A percentile compares a stretch with the other conserved stretches of the same genome.
phyloP scores from a whole-genome alignment of 2,888 invertebrate genomes.

The Tortrix viridana region DNA sequence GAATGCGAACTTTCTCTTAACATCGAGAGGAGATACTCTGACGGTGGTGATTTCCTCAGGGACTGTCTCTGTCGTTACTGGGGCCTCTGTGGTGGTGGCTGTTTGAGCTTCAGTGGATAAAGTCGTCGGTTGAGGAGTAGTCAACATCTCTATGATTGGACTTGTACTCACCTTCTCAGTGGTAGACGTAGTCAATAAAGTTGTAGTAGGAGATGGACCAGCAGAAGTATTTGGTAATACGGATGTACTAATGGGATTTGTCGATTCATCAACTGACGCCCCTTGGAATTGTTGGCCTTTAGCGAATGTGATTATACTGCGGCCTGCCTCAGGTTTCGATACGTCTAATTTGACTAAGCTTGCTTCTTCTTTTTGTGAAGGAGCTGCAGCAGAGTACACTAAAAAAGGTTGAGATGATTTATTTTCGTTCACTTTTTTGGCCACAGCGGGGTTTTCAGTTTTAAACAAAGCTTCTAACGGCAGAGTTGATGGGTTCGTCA shows the following conservation, averaged over 20 bases:
- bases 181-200: slow-evolving; percentile 43
- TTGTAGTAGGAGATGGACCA: slow-evolving; percentile 49
- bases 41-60: slow-evolving; percentile 65
- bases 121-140: slow-evolving; percentile 47
- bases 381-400: slow-evolving; percentile 74
- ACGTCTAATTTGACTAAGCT: slow-evolving; percentile 66
- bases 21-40: slow-evolving; percentile 61
- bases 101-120: slow-evolving; percentile 42
- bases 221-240: slow-evolving; percentile 49
- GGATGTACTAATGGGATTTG: slow-evolving; percentile 61
- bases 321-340: slow-evolving; percentile 62
- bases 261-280: slow-evolving; percentile 56
- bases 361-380: slow-evolving; percentile 61
- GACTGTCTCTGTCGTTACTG: slow-evolving; percentile 56
- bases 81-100: slow-evolving; percentile 44
- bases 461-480: slow-evolving; percentile 88
- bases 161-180: slow-evolving; percentile 48
- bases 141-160: slow-evolving; percentile 51
- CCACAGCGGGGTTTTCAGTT: slow-evolving; percentile 72
- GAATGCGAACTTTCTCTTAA: slow-evolving; percentile 73
- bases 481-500: slow-evolving; percentile 86
- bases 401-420: slow-evolving; percentile 68
- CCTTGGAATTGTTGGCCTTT: slow-evolving; percentile 74
- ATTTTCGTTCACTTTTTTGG: slow-evolving; percentile 56
- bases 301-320: slow-evolving; percentile 68